phyloP scores from a whole-genome alignment of 2,113 vertebrate species.

The Ceratotherium simum region DNA sequence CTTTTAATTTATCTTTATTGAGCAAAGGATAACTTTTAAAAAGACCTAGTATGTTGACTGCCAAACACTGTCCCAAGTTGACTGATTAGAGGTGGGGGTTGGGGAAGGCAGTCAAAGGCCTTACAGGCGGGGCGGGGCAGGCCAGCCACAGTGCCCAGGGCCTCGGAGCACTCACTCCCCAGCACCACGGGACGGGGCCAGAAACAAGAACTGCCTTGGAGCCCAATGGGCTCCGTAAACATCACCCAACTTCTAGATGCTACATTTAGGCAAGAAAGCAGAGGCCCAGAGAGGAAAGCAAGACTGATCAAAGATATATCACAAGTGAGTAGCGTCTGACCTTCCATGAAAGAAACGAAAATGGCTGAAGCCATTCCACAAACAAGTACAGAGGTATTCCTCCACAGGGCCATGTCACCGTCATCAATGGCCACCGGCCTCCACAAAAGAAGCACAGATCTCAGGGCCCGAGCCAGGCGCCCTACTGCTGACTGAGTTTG shows the following conservation, averaged over 20 bases:
- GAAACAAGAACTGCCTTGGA: background rate
- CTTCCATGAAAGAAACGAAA: background rate
- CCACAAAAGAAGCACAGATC: background rate
- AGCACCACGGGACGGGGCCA: too few relatives aligned
- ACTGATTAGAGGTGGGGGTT: background rate
- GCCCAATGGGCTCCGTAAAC: background rate
- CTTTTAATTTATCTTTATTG: background rate
- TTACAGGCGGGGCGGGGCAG: fast-evolving
- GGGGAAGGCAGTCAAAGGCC: background rate
- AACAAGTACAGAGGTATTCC: background rate
- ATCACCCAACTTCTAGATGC: background rate
- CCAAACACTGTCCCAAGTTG: background rate
- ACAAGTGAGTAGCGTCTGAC: background rate
- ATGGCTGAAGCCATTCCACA: background rate
- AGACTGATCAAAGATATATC: background rate
- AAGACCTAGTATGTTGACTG: background rate
- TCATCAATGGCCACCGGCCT: fast-evolving
- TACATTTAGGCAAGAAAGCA: background rate
- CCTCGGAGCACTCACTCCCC: background rate
- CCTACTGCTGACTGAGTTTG: fast-evolving
- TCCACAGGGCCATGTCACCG: background rate
- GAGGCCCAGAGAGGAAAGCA: background rate
- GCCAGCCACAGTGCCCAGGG: fast-evolving
- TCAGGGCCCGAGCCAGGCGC: background rate
- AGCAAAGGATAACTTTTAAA: background rate